Base-by-base conservation (phyloP, 2,888 invertebrate species). In the Apodemia mormo region DNA sequence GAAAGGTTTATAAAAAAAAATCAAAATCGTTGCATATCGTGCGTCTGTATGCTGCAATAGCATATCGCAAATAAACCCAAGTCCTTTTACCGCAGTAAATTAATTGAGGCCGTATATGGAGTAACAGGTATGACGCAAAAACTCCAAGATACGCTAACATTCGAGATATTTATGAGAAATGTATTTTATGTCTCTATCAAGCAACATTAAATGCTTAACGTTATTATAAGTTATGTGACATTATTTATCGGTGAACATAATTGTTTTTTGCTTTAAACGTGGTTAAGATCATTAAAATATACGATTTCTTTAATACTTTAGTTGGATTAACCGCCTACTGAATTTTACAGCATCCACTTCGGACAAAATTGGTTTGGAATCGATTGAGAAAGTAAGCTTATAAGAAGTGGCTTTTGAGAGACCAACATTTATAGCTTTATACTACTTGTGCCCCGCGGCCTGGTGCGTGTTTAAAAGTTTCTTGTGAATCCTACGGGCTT, bases 111-210 rank as follows among this genome's bases (percentile, higher is more conserved):
- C 61, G 12, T 61, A 61, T 61, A 61, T 12, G 61, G 61, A 30
- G 61, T 61, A 29, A 33, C 29, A 14, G 49, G 14, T 10, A 33
- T 61, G 61, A 33, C 33, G 61, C 61, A 61, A 61, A 61, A 61
- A 61, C 33, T 33, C 61, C 30, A 33, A 61, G 61, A 61, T 61
- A 61, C 61, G 61, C 61, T 33, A 12, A 61, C 61, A 61, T 61
- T 61, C 33, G 14, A 61, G 61, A 49, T 61, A 61, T 61, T 61
- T 61, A 61, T 61, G 61, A 33, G 61, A 61, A 61, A 61, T 61
- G 61, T 61, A 33, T 61, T 61, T 61, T 61, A 61, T 61, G 61
- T 61, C 61, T 61, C 61, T 61, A 61, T 61, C 61, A 30, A 61
- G 33, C 29, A 33, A 61, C 61, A 61, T 61, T 49, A 61, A 61